These are phyloP conservation scores for Gephyroberyx darwinii DNA, from an alignment of 2,797 vertebrate genomes.

Conservation along the genomic window DNA sequence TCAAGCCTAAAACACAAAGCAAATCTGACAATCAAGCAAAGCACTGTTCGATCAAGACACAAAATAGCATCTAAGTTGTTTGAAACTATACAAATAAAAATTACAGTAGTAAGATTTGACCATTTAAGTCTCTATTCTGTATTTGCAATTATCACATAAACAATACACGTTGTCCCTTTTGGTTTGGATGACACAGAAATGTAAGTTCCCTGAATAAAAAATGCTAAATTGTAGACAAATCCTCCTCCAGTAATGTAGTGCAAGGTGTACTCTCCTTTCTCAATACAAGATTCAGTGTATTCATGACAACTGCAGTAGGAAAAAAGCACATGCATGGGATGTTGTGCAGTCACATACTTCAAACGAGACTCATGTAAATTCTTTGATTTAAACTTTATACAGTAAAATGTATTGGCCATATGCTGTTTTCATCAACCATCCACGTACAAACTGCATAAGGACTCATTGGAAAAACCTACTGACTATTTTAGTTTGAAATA, in stretches of 20 bases:
- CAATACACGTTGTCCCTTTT: constrained; percentile 22
- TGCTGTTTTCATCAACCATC: constrained; percentile 20
- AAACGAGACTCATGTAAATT: neutral
- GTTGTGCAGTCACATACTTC: too few species aligned
- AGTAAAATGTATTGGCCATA: neutral
- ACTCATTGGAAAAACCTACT: constrained; percentile 22
- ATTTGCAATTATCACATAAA: constrained; percentile 15
- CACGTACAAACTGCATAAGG: constrained; percentile 35
- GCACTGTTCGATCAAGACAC: constrained; percentile 9
- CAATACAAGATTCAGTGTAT: constrained; percentile 60
- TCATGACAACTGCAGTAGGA: constrained; percentile 33
- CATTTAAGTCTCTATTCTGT: constrained; percentile 23
- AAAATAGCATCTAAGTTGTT: constrained; percentile 6
- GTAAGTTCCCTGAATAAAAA: constrained; percentile 52
- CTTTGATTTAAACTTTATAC: constrained; percentile 14
- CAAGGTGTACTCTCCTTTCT: constrained; percentile 62
- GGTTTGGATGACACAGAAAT: constrained; percentile 36
- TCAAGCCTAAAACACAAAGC: constrained; percentile 3
- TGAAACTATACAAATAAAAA: constrained; percentile 5
- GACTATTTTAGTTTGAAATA: constrained; percentile 30
- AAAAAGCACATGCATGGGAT: constrained; percentile 44
- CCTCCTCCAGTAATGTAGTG: constrained; percentile 52
- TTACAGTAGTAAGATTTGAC: constrained; percentile 63
- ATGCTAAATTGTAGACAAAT: constrained; percentile 24
- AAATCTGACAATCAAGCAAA: constrained; percentile 15